Evolutionary conservation across 2,797 vertebrate species (phyloP).

Genomic region (Gymnothorax reevesii): DNA sequence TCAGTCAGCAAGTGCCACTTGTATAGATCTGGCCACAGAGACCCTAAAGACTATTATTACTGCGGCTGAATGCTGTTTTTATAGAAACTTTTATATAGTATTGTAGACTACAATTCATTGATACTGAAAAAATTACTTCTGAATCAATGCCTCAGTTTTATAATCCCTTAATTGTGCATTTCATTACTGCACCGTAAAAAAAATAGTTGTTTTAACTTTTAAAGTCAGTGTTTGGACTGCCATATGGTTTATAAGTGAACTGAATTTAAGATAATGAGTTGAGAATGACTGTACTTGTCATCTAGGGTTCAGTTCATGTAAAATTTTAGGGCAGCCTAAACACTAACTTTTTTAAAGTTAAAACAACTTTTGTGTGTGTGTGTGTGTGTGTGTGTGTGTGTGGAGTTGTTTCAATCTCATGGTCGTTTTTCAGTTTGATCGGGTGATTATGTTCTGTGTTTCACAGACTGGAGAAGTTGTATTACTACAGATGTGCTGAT

Average conservation of each 20-base stretch:
- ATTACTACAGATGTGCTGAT: conserved; percentile 14
- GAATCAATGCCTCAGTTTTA: background rate
- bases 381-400: too few relatives aligned
- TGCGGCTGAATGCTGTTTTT: background rate
- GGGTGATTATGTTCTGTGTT: background rate
- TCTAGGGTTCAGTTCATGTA: too few relatives aligned
- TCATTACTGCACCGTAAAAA: background rate
- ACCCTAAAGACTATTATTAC: background rate
- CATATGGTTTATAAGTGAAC: too few relatives aligned
- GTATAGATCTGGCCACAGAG: background rate
- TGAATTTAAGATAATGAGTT: too few relatives aligned
- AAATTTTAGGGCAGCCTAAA: too few relatives aligned
- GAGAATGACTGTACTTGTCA: too few relatives aligned
- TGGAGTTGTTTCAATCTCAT: background rate
- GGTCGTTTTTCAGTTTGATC: background rate
- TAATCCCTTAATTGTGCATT: background rate
- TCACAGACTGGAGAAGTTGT: conserved; percentile 24
- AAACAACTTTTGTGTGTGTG: too few relatives aligned
- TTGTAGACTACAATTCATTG: background rate
- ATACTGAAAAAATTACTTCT: background rate
- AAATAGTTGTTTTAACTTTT: too few relatives aligned
- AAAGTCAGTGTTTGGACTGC: too few relatives aligned
- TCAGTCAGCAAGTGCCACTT: background rate
- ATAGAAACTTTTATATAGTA: background rate
- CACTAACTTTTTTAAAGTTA: too few relatives aligned